Evolutionary conservation across 2,797 vertebrate species (phyloP).

Genomic region (Chaetodon trifasciatus): DNA sequence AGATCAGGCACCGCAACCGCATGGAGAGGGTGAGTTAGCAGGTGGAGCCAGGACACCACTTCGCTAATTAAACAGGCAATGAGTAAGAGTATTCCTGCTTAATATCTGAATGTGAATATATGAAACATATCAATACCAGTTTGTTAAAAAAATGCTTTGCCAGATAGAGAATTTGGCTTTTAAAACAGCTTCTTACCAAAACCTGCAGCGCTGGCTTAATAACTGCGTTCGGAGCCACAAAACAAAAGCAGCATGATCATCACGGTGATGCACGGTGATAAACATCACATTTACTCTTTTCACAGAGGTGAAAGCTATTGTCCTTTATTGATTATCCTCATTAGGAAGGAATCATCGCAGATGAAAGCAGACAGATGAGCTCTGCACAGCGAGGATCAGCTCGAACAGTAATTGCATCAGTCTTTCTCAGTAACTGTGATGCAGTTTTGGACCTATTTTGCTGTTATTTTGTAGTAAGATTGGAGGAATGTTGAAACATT

Average conservation of each 20-base stretch:
- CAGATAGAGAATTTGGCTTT: neutral
- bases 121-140: neutral
- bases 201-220: neutral
- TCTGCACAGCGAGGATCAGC: neutral
- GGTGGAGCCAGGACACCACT: neutral
- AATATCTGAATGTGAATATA: no score
- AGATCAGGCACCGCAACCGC: conserved; percentile 95
- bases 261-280: neutral
- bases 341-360: neutral
- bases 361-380: neutral
- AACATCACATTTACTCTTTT: neutral
- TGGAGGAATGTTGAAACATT: neutral
- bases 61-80: neutral
- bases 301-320: neutral
- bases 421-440: neutral
- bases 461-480: neutral
- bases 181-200: neutral
- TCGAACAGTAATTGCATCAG: neutral
- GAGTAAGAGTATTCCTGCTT: neutral
- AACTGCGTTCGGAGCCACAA: neutral
- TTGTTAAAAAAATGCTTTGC: neutral
- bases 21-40: conserved; percentile 92
- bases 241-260: neutral
- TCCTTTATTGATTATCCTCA: neutral
- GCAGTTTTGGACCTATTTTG: neutral